These are phyloP conservation scores for Tortricodes alternella DNA, from an alignment of 2,888 invertebrate species.

Conservation along the genomic window DNA sequence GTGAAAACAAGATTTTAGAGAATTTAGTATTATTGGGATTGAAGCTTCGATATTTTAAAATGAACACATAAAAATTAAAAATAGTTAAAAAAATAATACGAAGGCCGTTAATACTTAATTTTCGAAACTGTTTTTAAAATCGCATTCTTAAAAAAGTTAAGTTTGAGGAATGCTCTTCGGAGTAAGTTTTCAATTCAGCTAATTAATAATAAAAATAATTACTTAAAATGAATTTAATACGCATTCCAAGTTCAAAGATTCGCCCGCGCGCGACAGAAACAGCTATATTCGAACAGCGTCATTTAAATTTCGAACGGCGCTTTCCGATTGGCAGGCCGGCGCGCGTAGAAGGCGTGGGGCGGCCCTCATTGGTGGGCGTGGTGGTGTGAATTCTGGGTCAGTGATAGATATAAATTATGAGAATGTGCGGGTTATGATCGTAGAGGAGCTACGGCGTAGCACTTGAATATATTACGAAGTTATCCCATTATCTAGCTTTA, in stretches of 20 bases:
- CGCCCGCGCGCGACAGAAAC: slow-evolving; percentile 54
- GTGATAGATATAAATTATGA: slow-evolving; percentile 43
- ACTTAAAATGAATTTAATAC: slow-evolving; percentile 33
- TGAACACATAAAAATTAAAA: too few species aligned
- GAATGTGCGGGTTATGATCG: slow-evolving; percentile 29
- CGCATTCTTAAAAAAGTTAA: too few species aligned
- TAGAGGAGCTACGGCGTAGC: slow-evolving; percentile 63
- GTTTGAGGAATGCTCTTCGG: too few species aligned
- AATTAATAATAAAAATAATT: slow-evolving; percentile 28
- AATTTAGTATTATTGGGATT: too few species aligned
- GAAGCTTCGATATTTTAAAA: too few species aligned
- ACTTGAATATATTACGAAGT: slow-evolving; percentile 27
- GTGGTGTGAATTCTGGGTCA: slow-evolving; percentile 63
- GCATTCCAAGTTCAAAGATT: slow-evolving; percentile 25
- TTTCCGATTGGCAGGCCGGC: slow-evolving; percentile 74
- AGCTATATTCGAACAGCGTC: slow-evolving; percentile 52
- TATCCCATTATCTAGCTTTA: slow-evolving; percentile 12
- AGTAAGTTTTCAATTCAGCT: too few species aligned
- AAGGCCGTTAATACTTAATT: too few species aligned
- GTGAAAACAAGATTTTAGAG: not conserved
- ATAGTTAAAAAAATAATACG: too few species aligned
- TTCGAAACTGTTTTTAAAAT: too few species aligned
- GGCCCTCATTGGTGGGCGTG: slow-evolving; percentile 71
- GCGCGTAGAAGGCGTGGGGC: slow-evolving; percentile 67
- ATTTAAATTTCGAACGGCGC: slow-evolving; percentile 49